phyloP scores from a whole-genome alignment of 2,113 vertebrate species.

The Rhegmatorhina hoffmannsi region DNA sequence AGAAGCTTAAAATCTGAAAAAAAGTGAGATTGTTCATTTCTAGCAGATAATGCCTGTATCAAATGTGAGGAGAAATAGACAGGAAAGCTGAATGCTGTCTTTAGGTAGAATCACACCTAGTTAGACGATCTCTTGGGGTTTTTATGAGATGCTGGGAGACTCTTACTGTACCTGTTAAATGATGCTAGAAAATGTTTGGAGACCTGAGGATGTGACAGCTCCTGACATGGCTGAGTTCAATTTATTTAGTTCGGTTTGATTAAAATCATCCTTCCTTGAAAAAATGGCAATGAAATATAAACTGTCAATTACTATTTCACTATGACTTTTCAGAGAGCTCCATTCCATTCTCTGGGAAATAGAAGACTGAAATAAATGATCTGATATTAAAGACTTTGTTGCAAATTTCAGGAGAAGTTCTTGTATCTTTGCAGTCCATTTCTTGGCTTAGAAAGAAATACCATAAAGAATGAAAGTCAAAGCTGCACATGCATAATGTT shows the following conservation, averaged over 20 bases:
- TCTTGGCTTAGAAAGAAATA: conserved; percentile 9
- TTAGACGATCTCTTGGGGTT: background rate
- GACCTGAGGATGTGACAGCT: background rate
- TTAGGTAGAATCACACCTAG: background rate
- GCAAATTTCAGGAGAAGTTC: background rate
- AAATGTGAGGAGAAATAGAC: background rate
- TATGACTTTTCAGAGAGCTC: background rate
- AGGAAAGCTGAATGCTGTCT: background rate
- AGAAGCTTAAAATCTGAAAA: background rate
- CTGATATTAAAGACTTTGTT: background rate
- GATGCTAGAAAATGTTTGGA: background rate
- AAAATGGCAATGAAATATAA: background rate
- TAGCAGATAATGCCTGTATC: background rate
- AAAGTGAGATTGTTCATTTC: background rate
- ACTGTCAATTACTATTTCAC: background rate
- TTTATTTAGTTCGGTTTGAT: background rate
- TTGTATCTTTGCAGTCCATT: background rate
- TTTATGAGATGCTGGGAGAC: background rate
- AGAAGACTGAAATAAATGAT: background rate
- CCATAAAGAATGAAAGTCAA: background rate
- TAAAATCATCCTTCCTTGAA: background rate
- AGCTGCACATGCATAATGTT: background rate
- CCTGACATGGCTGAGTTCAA: background rate
- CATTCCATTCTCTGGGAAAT: background rate
- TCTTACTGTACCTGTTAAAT: background rate